Conservation (phyloP, 2,888 invertebrate species). For the Rhodophaea formosa region DNA sequence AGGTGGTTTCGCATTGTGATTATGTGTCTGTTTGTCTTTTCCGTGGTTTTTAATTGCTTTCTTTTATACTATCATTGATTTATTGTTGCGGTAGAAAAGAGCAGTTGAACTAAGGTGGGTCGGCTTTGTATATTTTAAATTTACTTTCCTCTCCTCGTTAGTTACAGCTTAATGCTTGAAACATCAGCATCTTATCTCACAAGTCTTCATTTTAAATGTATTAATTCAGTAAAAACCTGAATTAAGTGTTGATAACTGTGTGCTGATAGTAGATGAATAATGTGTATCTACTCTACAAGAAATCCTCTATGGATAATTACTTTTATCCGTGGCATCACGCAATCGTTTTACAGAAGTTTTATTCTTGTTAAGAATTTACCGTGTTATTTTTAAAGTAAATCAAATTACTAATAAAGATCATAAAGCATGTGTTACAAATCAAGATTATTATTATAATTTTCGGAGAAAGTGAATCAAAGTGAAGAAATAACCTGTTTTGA, state of each 20-base stretch:
- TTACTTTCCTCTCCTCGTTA: slow-evolving; percentile 1
- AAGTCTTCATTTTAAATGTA: neutral
- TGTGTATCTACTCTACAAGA: neutral
- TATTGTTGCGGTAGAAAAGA: slow-evolving; percentile 53
- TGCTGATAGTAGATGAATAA: neutral
- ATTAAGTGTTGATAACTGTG: neutral
- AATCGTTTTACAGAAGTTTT: neutral
- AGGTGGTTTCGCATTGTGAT: slow-evolving; percentile 71
- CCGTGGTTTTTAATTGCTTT: slow-evolving; percentile 65
- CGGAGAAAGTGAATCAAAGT: neutral
- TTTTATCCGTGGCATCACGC: neutral
- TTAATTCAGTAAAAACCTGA: neutral
- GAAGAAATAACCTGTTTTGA: neutral
- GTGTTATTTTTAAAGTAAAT: no score
- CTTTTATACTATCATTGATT: slow-evolving; percentile 74
- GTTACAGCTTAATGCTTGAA: neutral
- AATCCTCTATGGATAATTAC: neutral
- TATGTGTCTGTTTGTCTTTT: slow-evolving; percentile 64
- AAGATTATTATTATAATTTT: neutral
- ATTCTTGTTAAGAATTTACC: no score
- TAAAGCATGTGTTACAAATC: neutral
- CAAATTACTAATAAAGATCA: no score
- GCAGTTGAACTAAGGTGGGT: slow-evolving; percentile 47
- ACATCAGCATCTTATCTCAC: neutral
- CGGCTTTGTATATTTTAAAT: slow-evolving; percentile 34